Evolutionary conservation across 2,113 vertebrate genomes (phyloP).

Genomic region (Scomber japonicus): DNA sequence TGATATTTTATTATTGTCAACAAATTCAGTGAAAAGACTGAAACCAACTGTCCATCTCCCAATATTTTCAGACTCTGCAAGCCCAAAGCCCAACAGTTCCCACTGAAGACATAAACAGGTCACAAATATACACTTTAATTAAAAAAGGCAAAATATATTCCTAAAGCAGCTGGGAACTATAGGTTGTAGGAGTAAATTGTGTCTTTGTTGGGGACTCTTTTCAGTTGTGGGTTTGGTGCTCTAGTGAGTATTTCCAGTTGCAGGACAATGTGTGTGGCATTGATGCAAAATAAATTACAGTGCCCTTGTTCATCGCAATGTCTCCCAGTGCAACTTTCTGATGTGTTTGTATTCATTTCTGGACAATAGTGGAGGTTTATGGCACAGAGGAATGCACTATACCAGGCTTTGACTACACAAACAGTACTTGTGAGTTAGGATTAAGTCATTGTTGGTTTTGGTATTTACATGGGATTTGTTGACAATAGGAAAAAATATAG

Average conservation of each 20-base stretch:
- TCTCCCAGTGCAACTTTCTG: too few species aligned
- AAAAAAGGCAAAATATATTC: neutral
- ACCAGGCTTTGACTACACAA: too few species aligned
- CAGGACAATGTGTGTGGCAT: too few species aligned
- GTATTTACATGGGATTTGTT: neutral
- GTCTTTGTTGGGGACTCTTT: neutral
- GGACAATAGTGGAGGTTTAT: neutral
- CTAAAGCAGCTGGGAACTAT: neutral
- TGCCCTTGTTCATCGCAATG: too few species aligned
- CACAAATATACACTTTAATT: neutral
- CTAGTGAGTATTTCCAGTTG: too few species aligned
- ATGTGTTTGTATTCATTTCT: neutral
- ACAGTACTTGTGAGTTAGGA: neutral
- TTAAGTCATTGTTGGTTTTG: slow-evolving; percentile 1
- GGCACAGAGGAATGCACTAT: neutral
- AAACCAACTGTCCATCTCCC: neutral
- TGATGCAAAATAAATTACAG: too few species aligned
- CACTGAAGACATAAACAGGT: neutral
- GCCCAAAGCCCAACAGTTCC: neutral
- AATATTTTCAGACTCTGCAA: neutral
- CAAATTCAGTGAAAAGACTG: neutral
- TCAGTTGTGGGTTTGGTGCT: neutral
- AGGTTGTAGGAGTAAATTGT: neutral
- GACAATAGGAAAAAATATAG: neutral
- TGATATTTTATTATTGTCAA: neutral